Base-by-base conservation (phyloP, 1,140 invertebrate species). In the Melanaphis sacchari region DNA sequence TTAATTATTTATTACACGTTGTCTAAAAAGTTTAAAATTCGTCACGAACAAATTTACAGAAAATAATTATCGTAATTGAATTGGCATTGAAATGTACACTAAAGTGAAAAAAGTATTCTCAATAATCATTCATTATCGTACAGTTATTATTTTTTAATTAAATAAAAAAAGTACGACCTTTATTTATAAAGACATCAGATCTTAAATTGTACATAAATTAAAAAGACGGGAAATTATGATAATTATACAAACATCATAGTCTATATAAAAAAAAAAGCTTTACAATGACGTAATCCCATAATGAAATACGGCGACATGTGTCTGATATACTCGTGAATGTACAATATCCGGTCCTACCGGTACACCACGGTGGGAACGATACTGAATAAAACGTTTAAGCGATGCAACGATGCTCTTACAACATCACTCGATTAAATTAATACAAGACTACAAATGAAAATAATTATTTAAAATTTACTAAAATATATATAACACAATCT, bases 251-350 rank as follows among this genome's bases (percentile, higher is more conserved):
- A 31, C 52, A 41, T 90, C 24, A 59, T 59, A 24, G 31, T 90
- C 52, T 59, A 40, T 59, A 41, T n/a, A 40, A 31, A 91, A 91
- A 31, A 91, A 91, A 91, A 91, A 91, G 90, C 90, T 82, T 41
- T 21, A 6, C 22, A 22, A 52, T 91, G 90, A 91, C 41, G 90
- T 91, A 91, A 66, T 91, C 90, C 41, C 22, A 46, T 91, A 91
- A 81, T 24, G 41, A 36, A 46, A 36, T 40, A 91, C 41, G 40
- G 36, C n/a, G 90, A 91, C 90, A 91, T 91, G 66, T 91, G 90
- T 91, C 38, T 59, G 38, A 18, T 59, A 31, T 26, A 15, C 89
- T 52, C 6, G 66, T 91, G 90, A 82, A 91, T 66, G 59, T n/a
- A 81, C 21, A 91, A 91, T 91, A 91, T 91, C 90, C 90, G 90